A percentile compares a stretch with the other conserved stretches of the same genome.
Conservation (phyloP, 2,888 invertebrate genomes). For the Epinotia bilunana region DNA sequence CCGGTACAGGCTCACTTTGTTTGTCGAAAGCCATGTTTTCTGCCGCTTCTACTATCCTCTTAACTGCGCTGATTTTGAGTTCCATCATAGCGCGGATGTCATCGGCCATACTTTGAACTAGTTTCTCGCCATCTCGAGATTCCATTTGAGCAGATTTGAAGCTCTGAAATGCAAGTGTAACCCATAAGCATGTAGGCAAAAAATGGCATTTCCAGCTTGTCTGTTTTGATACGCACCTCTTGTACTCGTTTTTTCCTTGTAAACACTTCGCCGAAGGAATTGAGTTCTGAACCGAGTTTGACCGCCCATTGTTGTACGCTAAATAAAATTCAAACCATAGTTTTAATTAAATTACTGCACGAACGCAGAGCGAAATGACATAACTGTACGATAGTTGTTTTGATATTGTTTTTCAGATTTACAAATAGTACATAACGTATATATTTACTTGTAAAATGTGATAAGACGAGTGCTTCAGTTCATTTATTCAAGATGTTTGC, state of each 20-base stretch:
- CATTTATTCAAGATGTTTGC: neutral
- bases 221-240: slow-evolving; percentile 83
- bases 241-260: slow-evolving; percentile 91
- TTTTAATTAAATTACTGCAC: neutral
- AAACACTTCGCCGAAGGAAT: slow-evolving; percentile 91
- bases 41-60: slow-evolving; percentile 94
- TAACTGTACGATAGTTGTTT: neutral
- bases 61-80: slow-evolving; percentile 93
- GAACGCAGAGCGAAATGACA: neutral
- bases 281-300: slow-evolving; percentile 91
- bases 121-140: slow-evolving; percentile 89
- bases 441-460: no score
- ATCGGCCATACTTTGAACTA: slow-evolving; percentile 92
- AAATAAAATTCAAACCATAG: slow-evolving; percentile 41
- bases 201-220: neutral
- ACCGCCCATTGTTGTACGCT: slow-evolving; percentile 93
- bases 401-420: neutral
- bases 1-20: slow-evolving; percentile 81
- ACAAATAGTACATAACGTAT: no score
- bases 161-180: slow-evolving; percentile 79
- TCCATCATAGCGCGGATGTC: slow-evolving; percentile 95
- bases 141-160: slow-evolving; percentile 91
- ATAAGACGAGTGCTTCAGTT: neutral
- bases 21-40: slow-evolving; percentile 90
- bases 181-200: neutral